Conservation (phyloP, 2,888 invertebrate species). For the Xestia ashworthii region DNA sequence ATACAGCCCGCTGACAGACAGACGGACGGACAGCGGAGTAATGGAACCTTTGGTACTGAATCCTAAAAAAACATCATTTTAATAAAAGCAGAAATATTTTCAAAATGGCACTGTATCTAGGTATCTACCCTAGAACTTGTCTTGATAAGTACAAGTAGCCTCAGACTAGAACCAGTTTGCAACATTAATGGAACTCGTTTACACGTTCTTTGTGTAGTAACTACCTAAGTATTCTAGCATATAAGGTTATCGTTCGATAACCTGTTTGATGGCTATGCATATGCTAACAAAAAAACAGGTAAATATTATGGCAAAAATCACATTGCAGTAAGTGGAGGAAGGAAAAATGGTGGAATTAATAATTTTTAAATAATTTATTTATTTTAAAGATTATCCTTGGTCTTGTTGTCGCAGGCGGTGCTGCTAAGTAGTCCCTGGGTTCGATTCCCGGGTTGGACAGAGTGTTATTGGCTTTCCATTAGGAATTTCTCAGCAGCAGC, state of each 20-base stretch:
- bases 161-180: slow-evolving; percentile 34
- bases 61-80: not conserved
- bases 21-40: no score
- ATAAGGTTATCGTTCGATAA: slow-evolving; percentile 33
- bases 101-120: slow-evolving; percentile 1
- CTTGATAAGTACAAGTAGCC: slow-evolving; percentile 4
- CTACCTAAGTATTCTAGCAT: not conserved
- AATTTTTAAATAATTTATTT: not conserved
- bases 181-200: slow-evolving; percentile 36
- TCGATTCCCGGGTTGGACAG: no score
- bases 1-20: no score
- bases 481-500: no score
- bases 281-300: slow-evolving; percentile 15
- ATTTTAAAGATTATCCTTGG: not conserved
- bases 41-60: no score
- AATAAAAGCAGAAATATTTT: not conserved
- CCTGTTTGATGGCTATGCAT: slow-evolving; percentile 24
- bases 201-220: not conserved
- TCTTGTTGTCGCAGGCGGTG: no score
- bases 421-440: no score
- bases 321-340: not conserved
- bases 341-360: slow-evolving; percentile 7
- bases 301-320: slow-evolving; percentile 20
- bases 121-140: slow-evolving; percentile 8
- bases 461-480: no score